Conservation (phyloP, 2,797 vertebrate genomes). For the Sebastes cheni region DNA sequence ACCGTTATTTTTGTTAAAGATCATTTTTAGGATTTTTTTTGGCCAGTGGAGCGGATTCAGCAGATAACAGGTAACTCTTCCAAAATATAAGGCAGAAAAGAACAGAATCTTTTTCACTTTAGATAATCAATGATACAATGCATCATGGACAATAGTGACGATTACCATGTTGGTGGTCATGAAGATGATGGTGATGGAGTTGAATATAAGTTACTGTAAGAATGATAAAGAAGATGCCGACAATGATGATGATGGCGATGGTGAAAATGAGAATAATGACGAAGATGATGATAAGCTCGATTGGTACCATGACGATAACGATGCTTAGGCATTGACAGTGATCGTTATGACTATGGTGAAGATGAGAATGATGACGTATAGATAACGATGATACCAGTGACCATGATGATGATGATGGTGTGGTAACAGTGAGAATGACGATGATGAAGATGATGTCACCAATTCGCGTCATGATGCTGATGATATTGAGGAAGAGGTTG, state of each 20-base stretch:
- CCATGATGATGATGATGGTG: not conserved
- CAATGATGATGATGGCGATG: not conserved
- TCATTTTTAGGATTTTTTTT: conserved; percentile 21
- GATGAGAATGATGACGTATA: not conserved
- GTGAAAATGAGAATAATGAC: not conserved
- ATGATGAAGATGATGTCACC: not conserved
- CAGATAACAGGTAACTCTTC: not conserved
- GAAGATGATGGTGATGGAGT: not conserved
- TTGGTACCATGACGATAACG: not conserved
- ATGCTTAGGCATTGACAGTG: not conserved
- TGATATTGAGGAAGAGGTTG: not conserved
- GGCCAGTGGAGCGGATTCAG: not conserved
- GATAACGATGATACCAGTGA: too few relatives aligned
- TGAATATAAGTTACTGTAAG: not conserved
- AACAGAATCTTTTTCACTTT: not conserved
- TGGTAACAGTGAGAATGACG: not conserved
- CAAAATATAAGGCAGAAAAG: not conserved
- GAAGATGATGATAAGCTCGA: not conserved
- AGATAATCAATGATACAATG: not conserved
- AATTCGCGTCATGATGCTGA: not conserved
- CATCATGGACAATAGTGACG: not conserved
- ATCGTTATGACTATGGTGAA: not conserved
- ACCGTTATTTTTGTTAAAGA: conserved; percentile 34
- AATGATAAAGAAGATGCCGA: not conserved
- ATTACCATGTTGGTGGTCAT: not conserved